Evolutionary conservation across 92 coral and sea anemone genomes (phyloP), one percentile per base, ranked within the genome.

Genomic region (Diadumene lineata): DNA sequence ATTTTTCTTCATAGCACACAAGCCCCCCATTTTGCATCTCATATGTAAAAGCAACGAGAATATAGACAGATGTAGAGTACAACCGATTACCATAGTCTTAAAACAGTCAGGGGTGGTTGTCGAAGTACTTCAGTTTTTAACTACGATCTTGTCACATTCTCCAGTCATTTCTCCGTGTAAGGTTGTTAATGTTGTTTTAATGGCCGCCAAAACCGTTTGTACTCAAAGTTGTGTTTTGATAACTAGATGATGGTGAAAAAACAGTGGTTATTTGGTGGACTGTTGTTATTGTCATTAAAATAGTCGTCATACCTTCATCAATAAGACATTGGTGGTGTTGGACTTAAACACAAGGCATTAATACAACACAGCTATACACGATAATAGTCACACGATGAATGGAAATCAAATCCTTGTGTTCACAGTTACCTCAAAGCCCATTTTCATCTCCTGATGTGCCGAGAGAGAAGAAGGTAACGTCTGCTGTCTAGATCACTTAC

Each of bases 371-470:
- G 46, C 82, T 43, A 58, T 43, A 68, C 58, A 62, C 68, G 82
- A 56, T 78, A 69, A 78, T 68, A 48, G 70, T 31, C 72, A 60
- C 72, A 64, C 75, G 82, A 69, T 69, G 82, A 78, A 78, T 56
- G 53, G 82, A 78, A 78, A 78, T 73, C n/a, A 43, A 78, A 78
- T 55, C 57, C 50, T 62, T 26, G 75, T 68, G 82, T 78, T 77
- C 66, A 74, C 70, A 74, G 79, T 27, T 55, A 70, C 48, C 11
- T 34, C 71, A 66, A 66, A 66, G 71, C 71, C 71, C 53, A 66
- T 66, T 66, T 11, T 2, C 34, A 34, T 34, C 71, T 55, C 71
- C 71, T 66, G 71, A 34, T 34, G 71, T 51, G 71, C 19, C 50
- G 6, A 17, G 44, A 30, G 43, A 34, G 69, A 64, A 13, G 32